These are phyloP conservation scores for Vesta saturnalis DNA, from an alignment of 2,888 invertebrate species.

Conservation along the genomic window DNA sequence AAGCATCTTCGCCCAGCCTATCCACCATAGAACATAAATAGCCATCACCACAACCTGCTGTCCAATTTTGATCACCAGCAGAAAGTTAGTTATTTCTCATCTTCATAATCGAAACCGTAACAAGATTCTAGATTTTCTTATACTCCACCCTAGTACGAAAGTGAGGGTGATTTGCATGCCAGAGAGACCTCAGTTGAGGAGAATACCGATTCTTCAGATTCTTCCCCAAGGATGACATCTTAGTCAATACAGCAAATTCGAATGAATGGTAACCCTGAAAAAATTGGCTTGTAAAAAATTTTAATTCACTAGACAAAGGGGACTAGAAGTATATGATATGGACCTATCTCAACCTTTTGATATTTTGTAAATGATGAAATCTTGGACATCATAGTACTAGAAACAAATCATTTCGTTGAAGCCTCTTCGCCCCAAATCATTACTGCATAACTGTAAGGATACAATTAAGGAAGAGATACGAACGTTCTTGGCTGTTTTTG, in stretches of 20 bases:
- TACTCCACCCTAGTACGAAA: not conserved
- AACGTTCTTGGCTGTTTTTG: not conserved
- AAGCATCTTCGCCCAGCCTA: not conserved
- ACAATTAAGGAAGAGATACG: not conserved
- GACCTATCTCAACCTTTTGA: not conserved
- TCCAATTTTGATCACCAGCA: not conserved
- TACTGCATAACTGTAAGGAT: not conserved
- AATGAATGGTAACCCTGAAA: not conserved
- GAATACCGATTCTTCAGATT: not conserved
- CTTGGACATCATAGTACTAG: conserved; percentile 6
- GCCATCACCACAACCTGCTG: too few species aligned
- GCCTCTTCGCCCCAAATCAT: not conserved
- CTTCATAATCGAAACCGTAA: not conserved
- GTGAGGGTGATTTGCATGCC: not conserved
- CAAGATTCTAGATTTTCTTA: not conserved
- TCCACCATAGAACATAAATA: not conserved
- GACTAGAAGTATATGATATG: not conserved
- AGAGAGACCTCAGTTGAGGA: not conserved
- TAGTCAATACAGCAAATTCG: conserved; percentile 5
- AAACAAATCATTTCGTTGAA: not conserved
- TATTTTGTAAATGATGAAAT: not conserved
- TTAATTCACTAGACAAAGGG: too few species aligned
- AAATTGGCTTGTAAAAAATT: not conserved
- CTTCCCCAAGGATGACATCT: not conserved
- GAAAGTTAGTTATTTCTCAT: not conserved